Conservation (phyloP, 2,113 vertebrate genomes). For the Mystacornis crossleyi region DNA sequence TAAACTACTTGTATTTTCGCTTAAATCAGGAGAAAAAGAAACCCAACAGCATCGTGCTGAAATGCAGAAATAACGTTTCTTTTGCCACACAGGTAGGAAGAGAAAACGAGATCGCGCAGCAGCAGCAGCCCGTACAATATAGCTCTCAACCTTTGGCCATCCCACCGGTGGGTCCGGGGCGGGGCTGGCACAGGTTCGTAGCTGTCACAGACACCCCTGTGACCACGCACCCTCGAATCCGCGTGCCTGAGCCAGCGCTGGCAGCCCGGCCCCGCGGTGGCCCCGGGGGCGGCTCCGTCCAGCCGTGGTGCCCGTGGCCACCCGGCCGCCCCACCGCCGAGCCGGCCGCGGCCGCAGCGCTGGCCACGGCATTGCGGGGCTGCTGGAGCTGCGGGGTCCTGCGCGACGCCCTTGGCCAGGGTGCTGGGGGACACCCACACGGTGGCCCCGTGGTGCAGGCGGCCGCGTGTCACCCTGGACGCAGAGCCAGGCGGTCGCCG, state of each 20-base stretch:
- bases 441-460: accelerated
- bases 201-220: background rate
- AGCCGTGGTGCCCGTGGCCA: background rate
- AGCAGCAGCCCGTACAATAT: background rate
- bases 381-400: accelerated
- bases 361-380: accelerated
- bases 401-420: accelerated
- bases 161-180: background rate
- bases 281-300: background rate
- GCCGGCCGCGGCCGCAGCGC: accelerated
- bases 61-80: background rate
- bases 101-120: background rate
- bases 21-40: conserved; percentile 14
- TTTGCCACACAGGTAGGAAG: conserved; percentile 17
- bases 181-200: background rate
- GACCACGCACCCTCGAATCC: background rate
- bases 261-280: too few species aligned
- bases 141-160: background rate
- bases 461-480: accelerated
- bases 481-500: accelerated
- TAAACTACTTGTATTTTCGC: background rate
- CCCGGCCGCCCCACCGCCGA: accelerated
- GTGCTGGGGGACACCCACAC: accelerated
- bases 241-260: background rate
- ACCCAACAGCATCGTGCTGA: background rate